Percentiles rank a stretch among this genome's conserved stretches.
Evolutionary conservation across 2,113 vertebrate genomes (phyloP).

Genomic region (Platichthys flesus): DNA sequence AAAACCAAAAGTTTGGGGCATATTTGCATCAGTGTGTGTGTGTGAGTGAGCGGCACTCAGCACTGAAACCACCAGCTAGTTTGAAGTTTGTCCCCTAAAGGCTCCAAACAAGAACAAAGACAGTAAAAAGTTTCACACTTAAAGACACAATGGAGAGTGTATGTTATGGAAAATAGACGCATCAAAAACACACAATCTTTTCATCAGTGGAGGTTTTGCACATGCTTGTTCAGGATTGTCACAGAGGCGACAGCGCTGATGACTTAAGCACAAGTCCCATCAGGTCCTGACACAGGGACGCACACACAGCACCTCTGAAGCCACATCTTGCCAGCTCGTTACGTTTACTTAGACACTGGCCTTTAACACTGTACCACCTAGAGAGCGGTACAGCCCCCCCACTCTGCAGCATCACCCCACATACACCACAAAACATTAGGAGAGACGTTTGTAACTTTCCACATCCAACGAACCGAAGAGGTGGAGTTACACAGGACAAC

Average conservation of each 20-base stretch:
- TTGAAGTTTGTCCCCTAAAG: constrained; percentile 26
- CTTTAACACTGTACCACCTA: constrained; percentile 61
- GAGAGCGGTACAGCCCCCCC: constrained; percentile 31
- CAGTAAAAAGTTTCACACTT: constrained; percentile 31
- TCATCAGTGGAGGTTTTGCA: background rate
- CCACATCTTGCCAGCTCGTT: constrained; percentile 73
- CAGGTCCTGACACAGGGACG: constrained; percentile 51
- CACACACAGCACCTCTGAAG: constrained; percentile 56
- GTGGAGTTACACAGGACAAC: background rate
- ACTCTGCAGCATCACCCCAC: constrained; percentile 7
- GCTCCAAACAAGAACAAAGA: constrained; percentile 28
- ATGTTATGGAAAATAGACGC: constrained; percentile 7
- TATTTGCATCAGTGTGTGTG: constrained; percentile 4
- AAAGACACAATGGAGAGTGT: constrained; percentile 16
- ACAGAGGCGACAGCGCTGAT: constrained; percentile 42
- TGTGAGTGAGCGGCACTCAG: constrained; percentile 9
- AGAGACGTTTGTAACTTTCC: background rate
- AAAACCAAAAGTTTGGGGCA: constrained; percentile 42
- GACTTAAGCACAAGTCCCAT: constrained; percentile 63
- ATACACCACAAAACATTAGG: background rate
- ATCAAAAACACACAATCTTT: background rate
- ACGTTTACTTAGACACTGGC: constrained; percentile 49
- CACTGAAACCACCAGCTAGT: constrained; percentile 33
- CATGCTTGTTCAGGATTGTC: constrained; percentile 9
- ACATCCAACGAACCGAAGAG: background rate